Percentiles rank a stretch among this genome's conserved stretches.
These are phyloP conservation scores for Platalea minor DNA, from an alignment of 2,797 vertebrate genomes.

Conservation along the genomic window DNA sequence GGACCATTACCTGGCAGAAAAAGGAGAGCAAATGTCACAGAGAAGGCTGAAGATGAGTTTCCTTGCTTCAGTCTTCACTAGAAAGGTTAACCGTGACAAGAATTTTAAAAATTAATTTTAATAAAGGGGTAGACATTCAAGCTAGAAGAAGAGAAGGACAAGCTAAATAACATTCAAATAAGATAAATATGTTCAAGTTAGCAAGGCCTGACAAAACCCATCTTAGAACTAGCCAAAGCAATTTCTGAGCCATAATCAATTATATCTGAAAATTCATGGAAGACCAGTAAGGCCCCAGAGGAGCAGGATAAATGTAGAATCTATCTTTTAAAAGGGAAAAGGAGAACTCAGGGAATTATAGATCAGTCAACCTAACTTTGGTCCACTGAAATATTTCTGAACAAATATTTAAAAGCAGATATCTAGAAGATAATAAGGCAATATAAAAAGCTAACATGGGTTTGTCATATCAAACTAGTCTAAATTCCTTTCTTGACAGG, in stretches of 20 bases:
- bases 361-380: background rate
- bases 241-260: background rate
- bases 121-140: background rate
- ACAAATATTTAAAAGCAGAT: background rate
- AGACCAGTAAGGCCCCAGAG: background rate
- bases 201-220: background rate
- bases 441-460: background rate
- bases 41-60: background rate
- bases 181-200: background rate
- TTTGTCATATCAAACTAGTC: background rate
- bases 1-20: background rate
- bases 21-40: background rate
- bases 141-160: background rate
- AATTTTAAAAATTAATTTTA: constrained; percentile 13
- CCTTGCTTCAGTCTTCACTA: background rate
- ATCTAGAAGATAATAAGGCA: background rate
- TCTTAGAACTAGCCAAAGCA: background rate
- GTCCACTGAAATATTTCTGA: background rate
- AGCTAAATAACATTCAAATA: background rate
- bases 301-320: background rate
- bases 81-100: background rate
- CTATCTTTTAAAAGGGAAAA: background rate
- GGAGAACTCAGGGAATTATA: background rate
- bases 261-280: background rate
- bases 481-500: background rate